A percentile compares a stretch with the other conserved stretches of the same genome.
Conservation (phyloP, 2,888 invertebrate species). For the Caenorhabditis doughertyi region DNA sequence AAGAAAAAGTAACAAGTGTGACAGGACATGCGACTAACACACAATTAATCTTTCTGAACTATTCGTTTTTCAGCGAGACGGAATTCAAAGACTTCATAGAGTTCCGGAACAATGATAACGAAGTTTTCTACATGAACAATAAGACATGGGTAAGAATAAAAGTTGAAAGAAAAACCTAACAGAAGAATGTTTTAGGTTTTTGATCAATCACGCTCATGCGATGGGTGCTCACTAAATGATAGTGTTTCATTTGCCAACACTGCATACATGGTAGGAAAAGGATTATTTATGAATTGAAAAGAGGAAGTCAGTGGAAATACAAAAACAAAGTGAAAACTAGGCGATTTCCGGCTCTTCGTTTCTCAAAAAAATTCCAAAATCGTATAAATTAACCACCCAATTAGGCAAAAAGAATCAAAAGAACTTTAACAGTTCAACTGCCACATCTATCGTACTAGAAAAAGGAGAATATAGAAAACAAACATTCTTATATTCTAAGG, state of each 20-base stretch:
- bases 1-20: conserved; percentile 18
- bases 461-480: neutral
- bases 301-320: neutral
- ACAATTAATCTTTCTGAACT: conserved; percentile 46
- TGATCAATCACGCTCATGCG: conserved; percentile 64
- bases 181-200: conserved; percentile 59
- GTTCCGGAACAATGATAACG: conserved; percentile 68
- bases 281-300: conserved; percentile 9
- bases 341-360: too few relatives aligned
- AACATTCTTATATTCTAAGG: too few relatives aligned
- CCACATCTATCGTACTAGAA: too few relatives aligned
- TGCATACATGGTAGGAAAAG: conserved; percentile 67
- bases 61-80: conserved; percentile 68
- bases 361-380: too few relatives aligned
- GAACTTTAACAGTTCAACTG: too few relatives aligned
- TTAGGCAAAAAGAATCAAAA: too few relatives aligned
- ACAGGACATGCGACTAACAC: conserved; percentile 15
- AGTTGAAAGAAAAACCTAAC: neutral
- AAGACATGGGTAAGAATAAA: conserved; percentile 66
- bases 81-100: conserved; percentile 75
- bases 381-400: too few relatives aligned
- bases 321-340: too few relatives aligned
- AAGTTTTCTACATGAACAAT: conserved; percentile 68
- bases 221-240: conserved; percentile 58
- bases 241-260: conserved; percentile 63